Percentiles rank a stretch among this genome's conserved stretches.
These are phyloP conservation scores for Smittia sp. DNA, from an alignment of 2,888 invertebrate genomes.

Conservation along the genomic window DNA sequence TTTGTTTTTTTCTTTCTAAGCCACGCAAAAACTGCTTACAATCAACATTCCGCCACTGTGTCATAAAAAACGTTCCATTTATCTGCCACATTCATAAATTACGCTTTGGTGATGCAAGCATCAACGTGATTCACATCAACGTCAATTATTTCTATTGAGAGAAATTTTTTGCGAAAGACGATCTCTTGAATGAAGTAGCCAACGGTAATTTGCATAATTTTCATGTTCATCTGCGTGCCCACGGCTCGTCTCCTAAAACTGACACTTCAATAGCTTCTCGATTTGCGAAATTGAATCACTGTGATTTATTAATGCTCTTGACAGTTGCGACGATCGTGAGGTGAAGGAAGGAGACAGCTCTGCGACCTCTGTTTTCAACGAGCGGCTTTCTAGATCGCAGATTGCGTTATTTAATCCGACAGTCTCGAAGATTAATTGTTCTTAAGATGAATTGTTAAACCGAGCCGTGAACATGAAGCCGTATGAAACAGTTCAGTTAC, in stretches of 20 bases:
- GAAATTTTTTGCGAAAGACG: not conserved
- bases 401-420: not conserved
- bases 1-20: not conserved
- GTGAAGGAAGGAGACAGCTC: not conserved
- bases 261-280: too few species aligned
- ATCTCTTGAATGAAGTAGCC: not conserved
- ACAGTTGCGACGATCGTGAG: not conserved
- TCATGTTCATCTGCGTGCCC: too few species aligned
- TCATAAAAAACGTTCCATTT: not conserved
- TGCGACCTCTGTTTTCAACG: not conserved
- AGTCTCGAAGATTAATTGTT: not conserved
- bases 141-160: not conserved
- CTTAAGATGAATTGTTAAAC: not conserved
- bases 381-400: not conserved
- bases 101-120: not conserved
- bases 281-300: not conserved
- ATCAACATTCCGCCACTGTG: not conserved
- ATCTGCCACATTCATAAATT: not conserved
- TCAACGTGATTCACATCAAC: constrained; percentile 3
- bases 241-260: too few species aligned
- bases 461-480: too few species aligned
- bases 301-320: not conserved
- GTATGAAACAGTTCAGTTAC: too few species aligned
- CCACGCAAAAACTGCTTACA: not conserved
- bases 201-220: constrained; percentile 8